A percentile compares a stretch with the other conserved stretches of the same genome.
Evolutionary conservation across 2,888 invertebrate genomes (phyloP).

Genomic region (Orthosia gothica): DNA sequence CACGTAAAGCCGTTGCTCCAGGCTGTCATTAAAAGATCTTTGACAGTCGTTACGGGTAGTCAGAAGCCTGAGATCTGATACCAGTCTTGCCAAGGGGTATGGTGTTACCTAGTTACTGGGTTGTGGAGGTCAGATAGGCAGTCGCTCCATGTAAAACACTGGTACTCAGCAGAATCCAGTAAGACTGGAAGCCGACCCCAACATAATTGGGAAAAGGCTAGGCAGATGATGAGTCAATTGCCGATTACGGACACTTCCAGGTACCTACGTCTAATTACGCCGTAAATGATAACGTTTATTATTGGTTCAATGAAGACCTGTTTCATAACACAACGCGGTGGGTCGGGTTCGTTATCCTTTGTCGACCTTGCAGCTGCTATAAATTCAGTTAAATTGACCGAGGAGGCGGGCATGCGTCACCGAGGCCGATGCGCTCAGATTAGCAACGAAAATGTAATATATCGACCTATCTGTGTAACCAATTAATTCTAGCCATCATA

Average conservation of each 20-base stretch:
- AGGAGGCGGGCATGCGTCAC: slow-evolving; percentile 86
- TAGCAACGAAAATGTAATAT: slow-evolving; percentile 78
- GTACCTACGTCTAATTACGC: slow-evolving; percentile 51
- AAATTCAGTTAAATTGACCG: slow-evolving; percentile 88
- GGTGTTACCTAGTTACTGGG: too few relatives aligned
- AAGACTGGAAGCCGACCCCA: too few relatives aligned
- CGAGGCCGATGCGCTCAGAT: slow-evolving; percentile 84
- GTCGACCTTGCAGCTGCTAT: slow-evolving; percentile 89
- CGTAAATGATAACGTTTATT: slow-evolving; percentile 69
- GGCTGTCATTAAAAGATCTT: too few relatives aligned
- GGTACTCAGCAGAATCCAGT: too few relatives aligned
- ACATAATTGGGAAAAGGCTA: too few relatives aligned
- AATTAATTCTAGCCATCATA: slow-evolving; percentile 73
- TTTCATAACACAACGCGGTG: slow-evolving; percentile 77
- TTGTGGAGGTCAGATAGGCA: too few relatives aligned
- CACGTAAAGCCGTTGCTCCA: too few relatives aligned
- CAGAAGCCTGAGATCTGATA: too few relatives aligned
- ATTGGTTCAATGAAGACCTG: slow-evolving; percentile 72
- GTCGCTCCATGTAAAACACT: too few relatives aligned
- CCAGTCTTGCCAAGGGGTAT: too few relatives aligned
- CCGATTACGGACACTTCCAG: slow-evolving; percentile 43
- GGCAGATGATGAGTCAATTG: too few relatives aligned
- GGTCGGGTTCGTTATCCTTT: slow-evolving; percentile 87
- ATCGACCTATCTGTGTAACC: slow-evolving; percentile 69
- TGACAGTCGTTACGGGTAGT: too few relatives aligned